phyloP scores from a whole-genome alignment of 2,113 vertebrate species.

The Syrmaticus mikado region DNA sequence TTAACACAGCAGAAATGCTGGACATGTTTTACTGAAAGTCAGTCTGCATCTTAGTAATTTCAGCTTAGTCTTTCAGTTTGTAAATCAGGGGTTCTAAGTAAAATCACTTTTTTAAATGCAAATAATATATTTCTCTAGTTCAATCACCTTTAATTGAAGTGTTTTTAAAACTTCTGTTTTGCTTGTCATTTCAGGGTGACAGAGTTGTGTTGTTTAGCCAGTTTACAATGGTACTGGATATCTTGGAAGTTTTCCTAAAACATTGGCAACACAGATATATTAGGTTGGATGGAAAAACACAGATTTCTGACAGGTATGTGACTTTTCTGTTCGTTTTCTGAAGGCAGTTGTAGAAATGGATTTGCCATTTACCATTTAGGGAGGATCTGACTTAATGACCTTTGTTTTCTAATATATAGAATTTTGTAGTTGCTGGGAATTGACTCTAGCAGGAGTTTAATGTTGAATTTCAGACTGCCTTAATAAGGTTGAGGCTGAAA shows the following conservation, averaged over 20 bases:
- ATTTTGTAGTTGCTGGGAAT: not conserved
- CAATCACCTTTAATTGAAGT: not conserved
- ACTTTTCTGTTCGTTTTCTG: not conserved
- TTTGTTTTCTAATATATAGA: not conserved
- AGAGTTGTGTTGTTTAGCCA: slow-evolving; percentile 96
- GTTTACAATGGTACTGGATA: slow-evolving; percentile 97
- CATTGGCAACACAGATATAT: slow-evolving; percentile 89
- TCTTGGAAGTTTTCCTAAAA: slow-evolving; percentile 91
- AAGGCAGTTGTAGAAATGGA: not conserved
- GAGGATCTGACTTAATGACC: not conserved
- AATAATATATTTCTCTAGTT: not conserved
- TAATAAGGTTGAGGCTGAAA: not conserved
- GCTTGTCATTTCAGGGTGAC: slow-evolving; percentile 83
- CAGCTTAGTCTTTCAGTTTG: not conserved
- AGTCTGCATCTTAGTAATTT: not conserved
- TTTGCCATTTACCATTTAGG: too few relatives aligned
- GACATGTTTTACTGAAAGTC: not conserved
- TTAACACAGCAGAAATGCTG: not conserved
- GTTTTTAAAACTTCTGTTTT: not conserved
- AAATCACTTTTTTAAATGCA: not conserved
- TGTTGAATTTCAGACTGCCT: not conserved
- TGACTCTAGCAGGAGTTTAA: not conserved
- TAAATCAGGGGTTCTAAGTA: not conserved
- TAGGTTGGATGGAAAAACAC: slow-evolving; percentile 93
- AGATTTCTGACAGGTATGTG: slow-evolving; percentile 89